Evolutionary conservation across 2,113 vertebrate species (phyloP).

Genomic region (Otis tarda): DNA sequence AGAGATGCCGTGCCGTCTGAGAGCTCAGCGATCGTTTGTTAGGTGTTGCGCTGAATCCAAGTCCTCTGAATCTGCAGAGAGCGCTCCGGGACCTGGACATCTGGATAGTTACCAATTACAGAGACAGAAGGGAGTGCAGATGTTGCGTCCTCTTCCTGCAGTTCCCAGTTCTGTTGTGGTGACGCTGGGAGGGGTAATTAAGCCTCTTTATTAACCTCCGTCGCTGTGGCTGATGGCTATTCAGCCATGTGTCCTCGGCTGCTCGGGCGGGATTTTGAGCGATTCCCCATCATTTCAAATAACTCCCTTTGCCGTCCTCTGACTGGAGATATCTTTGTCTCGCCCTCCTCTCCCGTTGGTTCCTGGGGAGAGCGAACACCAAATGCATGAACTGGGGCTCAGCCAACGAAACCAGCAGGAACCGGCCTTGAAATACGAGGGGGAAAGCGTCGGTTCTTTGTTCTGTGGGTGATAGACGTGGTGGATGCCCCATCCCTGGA

Average conservation of each 20-base stretch:
- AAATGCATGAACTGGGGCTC: not conserved
- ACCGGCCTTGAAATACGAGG: not conserved
- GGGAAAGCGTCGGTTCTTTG: not conserved
- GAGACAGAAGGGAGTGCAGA: not conserved
- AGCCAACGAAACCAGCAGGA: not conserved
- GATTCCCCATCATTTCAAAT: not conserved
- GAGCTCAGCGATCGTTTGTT: not conserved
- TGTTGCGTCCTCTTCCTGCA: not conserved
- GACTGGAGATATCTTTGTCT: not conserved
- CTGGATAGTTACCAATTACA: not conserved
- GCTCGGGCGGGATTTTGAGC: not conserved
- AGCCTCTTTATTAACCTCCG: not conserved
- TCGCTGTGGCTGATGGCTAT: fast-evolving
- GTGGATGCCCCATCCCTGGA: too few relatives aligned
- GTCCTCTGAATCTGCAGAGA: not conserved
- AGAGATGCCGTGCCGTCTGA: not conserved
- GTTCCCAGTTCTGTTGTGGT: not conserved
- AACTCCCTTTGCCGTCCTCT: not conserved
- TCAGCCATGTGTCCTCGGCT: too few relatives aligned
- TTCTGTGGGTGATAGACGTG: not conserved
- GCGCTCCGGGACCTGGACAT: not conserved
- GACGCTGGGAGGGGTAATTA: not conserved
- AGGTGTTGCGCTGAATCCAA: too few relatives aligned
- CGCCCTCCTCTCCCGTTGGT: too few relatives aligned
- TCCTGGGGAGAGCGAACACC: not conserved